Conservation (phyloP, 2,888 invertebrate genomes). For the Hydrotaea cyrtoneurina region DNA sequence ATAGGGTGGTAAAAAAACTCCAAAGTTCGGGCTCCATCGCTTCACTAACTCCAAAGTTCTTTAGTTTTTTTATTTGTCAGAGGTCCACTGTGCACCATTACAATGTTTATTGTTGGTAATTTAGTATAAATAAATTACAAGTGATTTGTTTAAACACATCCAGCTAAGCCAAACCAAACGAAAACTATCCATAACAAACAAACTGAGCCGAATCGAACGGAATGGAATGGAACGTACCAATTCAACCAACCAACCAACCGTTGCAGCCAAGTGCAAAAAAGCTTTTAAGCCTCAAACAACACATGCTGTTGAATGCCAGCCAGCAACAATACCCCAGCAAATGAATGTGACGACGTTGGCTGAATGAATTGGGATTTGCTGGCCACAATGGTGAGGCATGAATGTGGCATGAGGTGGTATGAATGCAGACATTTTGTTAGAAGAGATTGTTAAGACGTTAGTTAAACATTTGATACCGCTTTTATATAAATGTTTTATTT, state of each 20-base stretch:
- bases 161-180: neutral
- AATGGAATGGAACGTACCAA: neutral
- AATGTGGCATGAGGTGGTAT: neutral
- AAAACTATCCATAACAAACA: neutral
- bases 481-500: neutral
- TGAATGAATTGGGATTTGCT: neutral
- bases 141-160: slow-evolving; percentile 48
- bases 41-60: no score
- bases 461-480: slow-evolving; percentile 6
- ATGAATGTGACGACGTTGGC: neutral
- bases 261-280: slow-evolving; percentile 2
- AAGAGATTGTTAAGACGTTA: neutral
- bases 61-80: no score
- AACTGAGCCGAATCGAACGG: neutral
- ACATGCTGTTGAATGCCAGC: slow-evolving; percentile 3
- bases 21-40: no score
- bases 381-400: no score
- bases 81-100: neutral
- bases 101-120: slow-evolving; percentile 43
- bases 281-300: slow-evolving; percentile 20
- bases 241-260: neutral
- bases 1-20: no score
- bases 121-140: slow-evolving; percentile 51
- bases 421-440: neutral
- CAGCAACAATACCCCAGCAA: neutral